These are phyloP conservation scores for Clarias pachynema DNA, from an alignment of 2,797 vertebrate species.

Conservation along the genomic window DNA sequence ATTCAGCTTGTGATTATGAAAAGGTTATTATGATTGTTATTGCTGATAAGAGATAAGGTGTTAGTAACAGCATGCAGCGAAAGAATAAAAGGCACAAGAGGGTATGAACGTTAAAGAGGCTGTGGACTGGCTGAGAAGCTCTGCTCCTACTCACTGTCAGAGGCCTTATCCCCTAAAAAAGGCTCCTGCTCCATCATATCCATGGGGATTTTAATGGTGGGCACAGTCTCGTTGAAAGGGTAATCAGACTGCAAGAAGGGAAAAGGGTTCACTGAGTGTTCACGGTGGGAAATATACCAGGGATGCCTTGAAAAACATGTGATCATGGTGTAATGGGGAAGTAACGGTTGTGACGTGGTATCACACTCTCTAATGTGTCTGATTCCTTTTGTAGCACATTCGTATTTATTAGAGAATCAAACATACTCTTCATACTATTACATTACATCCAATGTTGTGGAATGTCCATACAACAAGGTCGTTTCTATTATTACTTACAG, in stretches of 20 bases:
- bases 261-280: conserved; percentile 33
- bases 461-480: not conserved
- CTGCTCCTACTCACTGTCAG: conserved; percentile 92
- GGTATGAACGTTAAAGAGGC: conserved; percentile 4
- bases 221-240: conserved; percentile 93
- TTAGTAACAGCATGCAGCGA: conserved; percentile 43
- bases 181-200: conserved; percentile 99
- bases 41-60: conserved; percentile 14
- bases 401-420: not conserved
- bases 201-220: conserved; percentile 99
- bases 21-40: not conserved
- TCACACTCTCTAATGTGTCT: not conserved
- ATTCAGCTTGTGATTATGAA: not conserved
- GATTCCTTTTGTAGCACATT: not conserved
- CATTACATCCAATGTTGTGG: not conserved
- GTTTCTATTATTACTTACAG: not conserved
- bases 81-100: conserved; percentile 16
- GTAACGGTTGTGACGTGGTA: not conserved
- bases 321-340: not conserved
- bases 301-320: not conserved
- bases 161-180: conserved; percentile 95
- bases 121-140: conserved; percentile 18
- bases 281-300: conserved; percentile 28
- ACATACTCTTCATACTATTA: not conserved
- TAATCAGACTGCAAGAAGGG: conserved; percentile 89